Evolutionary conservation across 1,140 invertebrate genomes (phyloP).

Genomic region (Bombus haemorrhoidalis): DNA sequence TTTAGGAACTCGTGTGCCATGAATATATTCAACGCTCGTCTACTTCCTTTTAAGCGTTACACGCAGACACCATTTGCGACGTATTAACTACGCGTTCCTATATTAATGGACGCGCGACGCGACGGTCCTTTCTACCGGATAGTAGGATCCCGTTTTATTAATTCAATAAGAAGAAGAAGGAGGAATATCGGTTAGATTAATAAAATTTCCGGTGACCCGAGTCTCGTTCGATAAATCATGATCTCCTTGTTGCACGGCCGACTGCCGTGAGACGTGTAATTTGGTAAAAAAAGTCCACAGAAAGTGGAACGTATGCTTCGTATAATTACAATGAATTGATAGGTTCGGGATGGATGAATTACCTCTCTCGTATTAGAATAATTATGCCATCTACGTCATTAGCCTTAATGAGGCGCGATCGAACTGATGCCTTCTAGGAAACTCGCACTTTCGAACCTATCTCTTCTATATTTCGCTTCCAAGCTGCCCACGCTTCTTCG

Average conservation of each 20-base stretch:
- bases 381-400: slow-evolving; percentile 71
- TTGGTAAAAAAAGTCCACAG: slow-evolving; percentile 40
- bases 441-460: slow-evolving; percentile 63
- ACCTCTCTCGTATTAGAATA: slow-evolving; percentile 68
- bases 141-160: background rate
- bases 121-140: background rate
- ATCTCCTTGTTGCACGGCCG: background rate
- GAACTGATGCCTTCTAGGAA: slow-evolving; percentile 34
- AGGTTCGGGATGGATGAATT: slow-evolving; percentile 63
- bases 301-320: slow-evolving; percentile 34
- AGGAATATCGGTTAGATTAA: no score
- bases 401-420: slow-evolving; percentile 73
- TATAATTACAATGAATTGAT: slow-evolving; percentile 78
- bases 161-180: background rate
- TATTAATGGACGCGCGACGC: background rate
- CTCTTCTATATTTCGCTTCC: slow-evolving; percentile 26
- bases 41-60: slow-evolving; percentile 29
- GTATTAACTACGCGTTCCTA: slow-evolving; percentile 9
- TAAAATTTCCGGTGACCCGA: background rate
- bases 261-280: slow-evolving; percentile 42
- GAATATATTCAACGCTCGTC: slow-evolving; percentile 55
- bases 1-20: slow-evolving; percentile 62
- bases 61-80: background rate
- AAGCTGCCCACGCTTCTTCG: slow-evolving; percentile 45
- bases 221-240: background rate